Percentiles rank a stretch among this genome's conserved stretches.
These are phyloP conservation scores for Clarias laeviceps DNA, from an alignment of 2,797 vertebrate genomes.

Conservation along the genomic window DNA sequence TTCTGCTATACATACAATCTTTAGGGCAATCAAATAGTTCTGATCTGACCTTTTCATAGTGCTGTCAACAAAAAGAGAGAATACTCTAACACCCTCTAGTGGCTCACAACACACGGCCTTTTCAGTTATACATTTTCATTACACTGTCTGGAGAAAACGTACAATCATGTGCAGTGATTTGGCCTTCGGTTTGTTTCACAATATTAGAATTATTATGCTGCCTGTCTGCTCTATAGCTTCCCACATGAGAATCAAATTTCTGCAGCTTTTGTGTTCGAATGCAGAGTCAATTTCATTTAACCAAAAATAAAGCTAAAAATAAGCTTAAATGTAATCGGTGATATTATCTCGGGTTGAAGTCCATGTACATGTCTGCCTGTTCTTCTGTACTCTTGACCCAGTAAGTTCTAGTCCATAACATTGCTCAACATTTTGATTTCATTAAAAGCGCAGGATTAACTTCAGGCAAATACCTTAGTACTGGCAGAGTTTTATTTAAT, in stretches of 20 bases:
- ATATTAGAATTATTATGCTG: slow-evolving; percentile 9
- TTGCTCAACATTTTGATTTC: too few species aligned
- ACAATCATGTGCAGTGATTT: not conserved
- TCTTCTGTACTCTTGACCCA: too few species aligned
- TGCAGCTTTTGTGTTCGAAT: not conserved
- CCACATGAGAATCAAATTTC: not conserved
- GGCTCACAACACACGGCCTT: slow-evolving; percentile 1
- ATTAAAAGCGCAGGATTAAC: too few species aligned
- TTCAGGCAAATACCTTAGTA: too few species aligned
- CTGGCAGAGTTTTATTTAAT: too few species aligned
- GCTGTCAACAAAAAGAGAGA: not conserved
- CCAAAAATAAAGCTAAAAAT: too few species aligned
- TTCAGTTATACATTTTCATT: not conserved
- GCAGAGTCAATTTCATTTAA: not conserved
- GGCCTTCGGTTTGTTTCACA: not conserved
- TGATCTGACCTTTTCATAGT: not conserved
- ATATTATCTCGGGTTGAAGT: too few species aligned
- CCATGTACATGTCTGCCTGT: too few species aligned
- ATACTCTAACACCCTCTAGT: slow-evolving; percentile 43
- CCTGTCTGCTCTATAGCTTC: not conserved
- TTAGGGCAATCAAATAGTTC: not conserved
- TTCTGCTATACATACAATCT: not conserved
- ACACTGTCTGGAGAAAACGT: not conserved
- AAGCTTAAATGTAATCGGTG: too few species aligned
- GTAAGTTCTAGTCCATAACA: too few species aligned